Evolutionary conservation across 2,888 invertebrate species (phyloP).

Genomic region (Troides oblongomaculatus): DNA sequence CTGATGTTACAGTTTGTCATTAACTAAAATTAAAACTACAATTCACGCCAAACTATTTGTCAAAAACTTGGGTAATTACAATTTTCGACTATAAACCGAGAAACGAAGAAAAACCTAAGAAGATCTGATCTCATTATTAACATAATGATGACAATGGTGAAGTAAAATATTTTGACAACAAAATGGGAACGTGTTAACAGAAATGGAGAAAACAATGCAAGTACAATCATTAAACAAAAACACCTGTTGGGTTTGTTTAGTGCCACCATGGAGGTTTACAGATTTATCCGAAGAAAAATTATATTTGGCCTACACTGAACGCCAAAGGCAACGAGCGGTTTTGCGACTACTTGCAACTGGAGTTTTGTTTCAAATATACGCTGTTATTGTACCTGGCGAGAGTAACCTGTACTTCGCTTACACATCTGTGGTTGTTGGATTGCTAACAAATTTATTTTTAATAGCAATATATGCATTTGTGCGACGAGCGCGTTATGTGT

Average conservation of each 20-base stretch:
- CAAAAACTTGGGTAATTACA: too few species aligned
- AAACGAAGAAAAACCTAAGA: background rate
- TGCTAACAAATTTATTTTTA: slow-evolving; percentile 50
- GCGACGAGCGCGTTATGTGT: slow-evolving; percentile 66
- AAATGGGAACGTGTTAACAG: slow-evolving; percentile 38
- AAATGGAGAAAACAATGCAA: slow-evolving; percentile 60
- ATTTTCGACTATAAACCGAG: too few species aligned
- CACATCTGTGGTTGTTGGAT: slow-evolving; percentile 46
- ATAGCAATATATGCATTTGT: slow-evolving; percentile 49
- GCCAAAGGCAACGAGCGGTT: slow-evolving; percentile 65
- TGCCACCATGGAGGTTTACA: slow-evolving; percentile 66
- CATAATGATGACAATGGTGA: background rate
- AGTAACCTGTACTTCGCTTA: slow-evolving; percentile 58
- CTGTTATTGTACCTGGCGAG: slow-evolving; percentile 66
- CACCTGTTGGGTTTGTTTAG: slow-evolving; percentile 50
- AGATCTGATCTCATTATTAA: background rate
- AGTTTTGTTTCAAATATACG: slow-evolving; percentile 58
- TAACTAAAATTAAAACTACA: too few species aligned
- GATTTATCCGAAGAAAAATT: slow-evolving; percentile 64
- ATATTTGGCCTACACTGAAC: slow-evolving; percentile 63
- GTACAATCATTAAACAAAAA: slow-evolving; percentile 48
- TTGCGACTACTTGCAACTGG: slow-evolving; percentile 62
- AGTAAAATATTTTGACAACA: slow-evolving; percentile 29
- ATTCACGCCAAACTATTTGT: too few species aligned
- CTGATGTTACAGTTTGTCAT: too few species aligned